Evolutionary conservation across 1,140 invertebrate species (phyloP), one percentile per base, ranked within the genome.

Genomic region (Varroa destructor): DNA sequence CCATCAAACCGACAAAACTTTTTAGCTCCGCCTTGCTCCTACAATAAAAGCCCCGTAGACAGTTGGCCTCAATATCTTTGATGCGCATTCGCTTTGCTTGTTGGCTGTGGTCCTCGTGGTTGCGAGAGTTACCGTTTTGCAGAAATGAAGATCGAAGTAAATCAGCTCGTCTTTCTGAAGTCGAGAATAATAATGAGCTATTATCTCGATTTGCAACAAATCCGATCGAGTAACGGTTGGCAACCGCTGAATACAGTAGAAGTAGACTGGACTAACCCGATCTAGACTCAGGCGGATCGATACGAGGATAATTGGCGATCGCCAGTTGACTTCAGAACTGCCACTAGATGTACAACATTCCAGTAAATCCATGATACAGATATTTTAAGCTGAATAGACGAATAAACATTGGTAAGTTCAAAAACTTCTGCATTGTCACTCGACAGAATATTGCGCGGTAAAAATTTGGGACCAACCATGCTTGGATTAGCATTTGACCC

Each of bases 151-250:
- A 46, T 67, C 61, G 1, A 67, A 8, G 40, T 67, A 67, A 4
- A 67, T 14, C 3, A 67, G 61, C 61, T 67, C 40, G 46, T 67
- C 61, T 37, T 40, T 67, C 8, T 40, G 61, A 67, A 67, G 10
- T 37, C 61, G 10, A 67, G 40, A 67, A 8, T 25, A 67, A 37
- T 25, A 25, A 67, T 14, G 61, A 67, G 2, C 12, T 36, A 8
- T 40, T 67, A 12, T 67, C 61, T 1, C 61, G 61, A 43, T 37
- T 37, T 14, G 12, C 61, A 3, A 67, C 61, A 8, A 67, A 12
- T 43, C 61, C 61, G 3, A 67, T 67, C 61, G 61, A 43, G 61
- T 67, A 67, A 8, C 61, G 61, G 40, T 67, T 67, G 12, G 61
- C 12, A 67, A 40, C 12, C 46, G 40, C 61, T 46, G 10, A 40